These are phyloP conservation scores for Lysiphlebus fabarum DNA, from an alignment of 1,140 invertebrate genomes.

Conservation along the genomic window DNA sequence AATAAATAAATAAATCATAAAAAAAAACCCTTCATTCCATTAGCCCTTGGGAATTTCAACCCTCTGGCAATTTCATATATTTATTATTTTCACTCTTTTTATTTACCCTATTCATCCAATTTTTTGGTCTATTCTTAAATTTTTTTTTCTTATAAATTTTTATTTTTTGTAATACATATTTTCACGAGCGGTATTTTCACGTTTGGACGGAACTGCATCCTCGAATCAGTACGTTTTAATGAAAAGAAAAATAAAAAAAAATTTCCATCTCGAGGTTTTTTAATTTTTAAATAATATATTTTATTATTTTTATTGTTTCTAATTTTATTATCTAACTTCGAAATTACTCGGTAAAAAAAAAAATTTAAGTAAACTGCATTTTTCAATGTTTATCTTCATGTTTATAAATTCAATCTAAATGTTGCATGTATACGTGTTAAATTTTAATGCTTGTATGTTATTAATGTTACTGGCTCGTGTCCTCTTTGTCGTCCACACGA, in stretches of 20 bases:
- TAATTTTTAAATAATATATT: not conserved
- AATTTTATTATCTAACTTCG: not conserved
- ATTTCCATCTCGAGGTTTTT: not conserved
- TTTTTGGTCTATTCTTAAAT: not conserved
- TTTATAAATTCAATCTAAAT: slow-evolving; percentile 13
- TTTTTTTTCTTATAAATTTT: not conserved
- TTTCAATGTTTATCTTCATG: slow-evolving; percentile 12
- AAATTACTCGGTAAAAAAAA: slow-evolving; percentile 8
- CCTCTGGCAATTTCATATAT: not conserved
- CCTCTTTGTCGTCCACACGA: slow-evolving; percentile 1
- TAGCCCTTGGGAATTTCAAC: not conserved
- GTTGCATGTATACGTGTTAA: slow-evolving; percentile 16
- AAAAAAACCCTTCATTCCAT: not conserved
- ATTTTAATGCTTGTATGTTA: slow-evolving; percentile 15
- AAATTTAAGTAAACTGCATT: slow-evolving; percentile 4
- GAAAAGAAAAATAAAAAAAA: not conserved
- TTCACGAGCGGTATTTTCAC: slow-evolving; percentile 7
- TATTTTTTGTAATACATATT: slow-evolving; percentile 1
- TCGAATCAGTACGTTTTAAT: slow-evolving; percentile 19
- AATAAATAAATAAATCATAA: slow-evolving; percentile 5
- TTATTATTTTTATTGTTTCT: not conserved
- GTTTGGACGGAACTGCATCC: slow-evolving; percentile 23
- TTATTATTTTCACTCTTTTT: not conserved
- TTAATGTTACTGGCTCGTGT: slow-evolving; percentile 18
- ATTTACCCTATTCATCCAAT: not conserved